Conservation (phyloP, 30 jellyfish, hydroid and myxozoan genomes). For the Cassiopea xamachana region DNA sequence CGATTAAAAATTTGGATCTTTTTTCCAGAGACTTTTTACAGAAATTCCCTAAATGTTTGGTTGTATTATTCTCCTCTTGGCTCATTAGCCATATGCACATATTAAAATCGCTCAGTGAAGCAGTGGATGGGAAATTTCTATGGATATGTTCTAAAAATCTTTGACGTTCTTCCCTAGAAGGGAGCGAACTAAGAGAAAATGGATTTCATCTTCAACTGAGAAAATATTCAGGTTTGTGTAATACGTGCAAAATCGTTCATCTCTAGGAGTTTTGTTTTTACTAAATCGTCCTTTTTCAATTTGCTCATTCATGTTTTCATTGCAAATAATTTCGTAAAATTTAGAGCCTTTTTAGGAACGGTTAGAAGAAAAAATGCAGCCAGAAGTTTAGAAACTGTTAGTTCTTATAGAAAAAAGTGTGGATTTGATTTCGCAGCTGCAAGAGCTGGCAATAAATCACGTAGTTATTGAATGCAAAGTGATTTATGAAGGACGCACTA, state of each 20-base stretch:
- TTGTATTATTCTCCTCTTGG: constrained; percentile 7
- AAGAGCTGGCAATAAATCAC: too few relatives aligned
- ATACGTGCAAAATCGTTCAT: constrained; percentile 20
- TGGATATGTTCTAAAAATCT: not conserved
- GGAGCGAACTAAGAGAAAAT: constrained; percentile 27
- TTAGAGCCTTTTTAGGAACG: too few relatives aligned
- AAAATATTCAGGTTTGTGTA: constrained; percentile 8
- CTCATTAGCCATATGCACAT: constrained; percentile 21
- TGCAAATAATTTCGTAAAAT: too few relatives aligned
- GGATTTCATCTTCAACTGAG: constrained; percentile 36
- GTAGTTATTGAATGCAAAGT: too few relatives aligned
- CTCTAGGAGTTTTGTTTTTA: constrained; percentile 32
- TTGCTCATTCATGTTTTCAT: not conserved
- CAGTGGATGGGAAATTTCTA: constrained; percentile 23
- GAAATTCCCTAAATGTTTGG: not conserved
- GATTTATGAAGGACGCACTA: too few relatives aligned
- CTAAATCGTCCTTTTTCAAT: constrained; percentile 1
- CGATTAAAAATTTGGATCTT: too few relatives aligned
- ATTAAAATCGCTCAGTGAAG: constrained; percentile 4
- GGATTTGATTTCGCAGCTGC: too few relatives aligned
- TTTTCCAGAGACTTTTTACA: not conserved
- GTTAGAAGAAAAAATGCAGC: too few relatives aligned
- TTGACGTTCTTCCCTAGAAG: constrained; percentile 18
- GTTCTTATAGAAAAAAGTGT: too few relatives aligned
- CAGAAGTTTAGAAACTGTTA: too few relatives aligned